A percentile compares a stretch with the other conserved stretches of the same genome.
phyloP scores from a whole-genome alignment of 2,797 vertebrate species.

The Pipistrellus pipistrellus region DNA sequence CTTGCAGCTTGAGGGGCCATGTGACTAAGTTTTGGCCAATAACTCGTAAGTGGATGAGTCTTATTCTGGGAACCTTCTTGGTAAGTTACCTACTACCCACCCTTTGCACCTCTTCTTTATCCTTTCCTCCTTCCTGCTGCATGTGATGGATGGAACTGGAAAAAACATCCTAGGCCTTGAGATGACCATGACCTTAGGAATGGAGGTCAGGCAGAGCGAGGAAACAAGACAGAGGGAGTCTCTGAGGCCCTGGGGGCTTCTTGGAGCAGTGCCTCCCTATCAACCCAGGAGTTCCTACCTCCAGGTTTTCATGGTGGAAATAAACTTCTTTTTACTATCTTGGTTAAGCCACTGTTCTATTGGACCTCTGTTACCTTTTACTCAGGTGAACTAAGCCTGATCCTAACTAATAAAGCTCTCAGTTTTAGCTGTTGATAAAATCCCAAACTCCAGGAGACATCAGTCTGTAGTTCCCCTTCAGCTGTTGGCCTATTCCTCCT shows the following conservation, averaged over 20 bases:
- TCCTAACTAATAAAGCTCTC: not conserved
- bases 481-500: not conserved
- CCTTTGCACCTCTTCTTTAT: not conserved
- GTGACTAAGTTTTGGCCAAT: not conserved
- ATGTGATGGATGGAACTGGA: not conserved
- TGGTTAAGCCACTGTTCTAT: not conserved
- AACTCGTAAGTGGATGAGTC: not conserved
- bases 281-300: not conserved
- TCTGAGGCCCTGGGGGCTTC: not conserved
- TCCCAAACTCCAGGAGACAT: not conserved
- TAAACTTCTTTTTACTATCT: not conserved
- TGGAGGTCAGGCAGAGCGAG: not conserved
- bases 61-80: not conserved
- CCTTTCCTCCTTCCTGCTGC: not conserved
- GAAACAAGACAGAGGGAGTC: not conserved
- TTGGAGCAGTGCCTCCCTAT: not conserved
- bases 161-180: not conserved
- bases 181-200: not conserved
- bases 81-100: not conserved
- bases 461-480: no score
- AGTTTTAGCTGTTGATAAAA: slow-evolving; percentile 4
- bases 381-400: not conserved
- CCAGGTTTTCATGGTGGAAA: not conserved
- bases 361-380: not conserved
- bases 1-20: not conserved